These are phyloP conservation scores for Diarsia mendica DNA, from an alignment of 2,888 invertebrate genomes.

Conservation along the genomic window DNA sequence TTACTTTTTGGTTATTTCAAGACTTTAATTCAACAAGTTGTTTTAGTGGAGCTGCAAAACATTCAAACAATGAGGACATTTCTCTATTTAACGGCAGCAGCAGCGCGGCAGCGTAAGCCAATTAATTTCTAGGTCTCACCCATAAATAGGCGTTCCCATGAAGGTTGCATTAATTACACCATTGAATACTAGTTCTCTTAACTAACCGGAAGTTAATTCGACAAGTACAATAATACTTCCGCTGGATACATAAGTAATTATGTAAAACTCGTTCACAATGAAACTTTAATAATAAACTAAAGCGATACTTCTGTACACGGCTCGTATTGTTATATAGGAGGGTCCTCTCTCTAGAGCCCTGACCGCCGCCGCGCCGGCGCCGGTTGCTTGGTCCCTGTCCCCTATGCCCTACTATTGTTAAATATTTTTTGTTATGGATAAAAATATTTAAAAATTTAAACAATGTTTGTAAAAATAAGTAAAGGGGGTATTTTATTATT, in stretches of 20 bases:
- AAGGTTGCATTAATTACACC: slow-evolving; percentile 44
- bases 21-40: background rate
- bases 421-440: no score
- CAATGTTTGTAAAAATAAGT: no score
- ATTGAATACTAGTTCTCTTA: slow-evolving; percentile 51
- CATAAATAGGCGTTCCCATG: slow-evolving; percentile 30
- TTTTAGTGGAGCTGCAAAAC: background rate
- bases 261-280: background rate
- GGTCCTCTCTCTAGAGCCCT: no score
- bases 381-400: no score
- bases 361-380: no score
- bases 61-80: background rate
- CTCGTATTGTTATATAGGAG: no score
- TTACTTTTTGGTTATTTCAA: background rate
- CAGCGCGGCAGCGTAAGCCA: background rate
- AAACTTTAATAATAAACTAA: background rate
- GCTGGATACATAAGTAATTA: slow-evolving; percentile 16
- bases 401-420: no score
- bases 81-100: background rate
- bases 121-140: slow-evolving; percentile 36
- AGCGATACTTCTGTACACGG: no score
- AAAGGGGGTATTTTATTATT: no score
- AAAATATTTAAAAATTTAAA: no score
- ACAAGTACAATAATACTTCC: slow-evolving; percentile 52
- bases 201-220: slow-evolving; percentile 57